Evolutionary conservation across 2,113 vertebrate species (phyloP).

Genomic region (Cettia cetti): DNA sequence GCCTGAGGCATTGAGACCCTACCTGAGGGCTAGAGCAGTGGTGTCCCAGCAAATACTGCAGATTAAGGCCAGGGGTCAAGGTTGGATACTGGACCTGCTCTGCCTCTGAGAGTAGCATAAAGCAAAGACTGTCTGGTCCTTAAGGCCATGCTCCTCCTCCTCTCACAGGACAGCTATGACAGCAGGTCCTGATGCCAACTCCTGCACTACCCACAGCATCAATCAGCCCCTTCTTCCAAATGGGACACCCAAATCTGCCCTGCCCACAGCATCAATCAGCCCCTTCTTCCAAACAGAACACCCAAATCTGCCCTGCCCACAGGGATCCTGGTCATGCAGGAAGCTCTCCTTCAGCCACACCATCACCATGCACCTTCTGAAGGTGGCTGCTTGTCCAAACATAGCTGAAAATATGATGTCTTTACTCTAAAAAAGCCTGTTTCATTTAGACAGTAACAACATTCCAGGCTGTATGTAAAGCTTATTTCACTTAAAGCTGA

Average conservation of each 20-base stretch:
- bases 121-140: background rate
- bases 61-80: too few species aligned
- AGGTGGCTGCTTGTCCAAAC: background rate
- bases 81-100: background rate
- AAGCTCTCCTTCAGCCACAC: background rate
- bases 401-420: background rate
- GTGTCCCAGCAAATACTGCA: background rate
- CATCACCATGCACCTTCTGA: background rate
- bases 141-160: background rate
- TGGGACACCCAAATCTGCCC: background rate
- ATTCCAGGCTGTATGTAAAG: background rate
- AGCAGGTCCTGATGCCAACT: background rate
- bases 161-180: background rate
- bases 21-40: fast-evolving
- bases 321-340: background rate
- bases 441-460: background rate
- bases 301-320: background rate
- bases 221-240: background rate
- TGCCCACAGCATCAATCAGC: background rate
- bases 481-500: background rate
- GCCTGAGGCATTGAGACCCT: background rate
- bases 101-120: background rate
- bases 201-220: background rate
- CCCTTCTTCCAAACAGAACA: background rate
- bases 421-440: background rate